These are phyloP conservation scores for Apodemia mormo DNA, from an alignment of 2,888 invertebrate genomes.

Conservation along the genomic window DNA sequence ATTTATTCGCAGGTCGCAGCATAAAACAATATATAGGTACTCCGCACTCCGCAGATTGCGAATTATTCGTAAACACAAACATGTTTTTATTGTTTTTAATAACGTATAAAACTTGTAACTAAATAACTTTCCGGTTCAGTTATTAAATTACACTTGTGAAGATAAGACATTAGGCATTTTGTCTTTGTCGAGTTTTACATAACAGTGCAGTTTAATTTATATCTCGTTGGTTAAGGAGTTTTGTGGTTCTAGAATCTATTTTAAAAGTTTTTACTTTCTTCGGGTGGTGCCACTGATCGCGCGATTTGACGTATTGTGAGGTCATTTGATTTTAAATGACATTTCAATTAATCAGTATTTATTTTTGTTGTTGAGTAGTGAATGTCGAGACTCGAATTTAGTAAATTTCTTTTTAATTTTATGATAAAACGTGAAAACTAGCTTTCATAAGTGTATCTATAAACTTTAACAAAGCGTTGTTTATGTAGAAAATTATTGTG, in stretches of 20 bases:
- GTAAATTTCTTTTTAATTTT: neutral
- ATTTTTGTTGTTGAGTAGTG: neutral
- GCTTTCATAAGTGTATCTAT: neutral
- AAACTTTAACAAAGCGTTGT: neutral
- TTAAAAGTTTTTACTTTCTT: conserved; percentile 46
- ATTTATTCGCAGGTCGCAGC: too few relatives aligned
- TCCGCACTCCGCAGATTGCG: conserved; percentile 27
- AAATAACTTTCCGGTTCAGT: conserved; percentile 38
- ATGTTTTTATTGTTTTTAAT: conserved; percentile 52
- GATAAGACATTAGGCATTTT: neutral
- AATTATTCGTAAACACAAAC: conserved; percentile 45
- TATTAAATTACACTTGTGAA: conserved; percentile 37
- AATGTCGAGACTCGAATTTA: neutral
- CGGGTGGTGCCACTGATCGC: conserved; percentile 61
- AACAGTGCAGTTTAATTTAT: neutral
- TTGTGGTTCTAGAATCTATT: neutral
- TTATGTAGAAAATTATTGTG: neutral
- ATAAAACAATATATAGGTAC: too few relatives aligned
- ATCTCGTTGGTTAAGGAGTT: neutral
- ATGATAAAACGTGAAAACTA: neutral
- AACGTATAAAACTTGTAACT: conserved; percentile 49
- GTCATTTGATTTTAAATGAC: neutral
- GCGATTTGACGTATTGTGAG: conserved; percentile 65
- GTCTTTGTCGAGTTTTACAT: neutral
- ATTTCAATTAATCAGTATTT: conserved; percentile 9